Evolutionary conservation across 2,797 vertebrate genomes (phyloP).

Genomic region (Fistularia commersonii): DNA sequence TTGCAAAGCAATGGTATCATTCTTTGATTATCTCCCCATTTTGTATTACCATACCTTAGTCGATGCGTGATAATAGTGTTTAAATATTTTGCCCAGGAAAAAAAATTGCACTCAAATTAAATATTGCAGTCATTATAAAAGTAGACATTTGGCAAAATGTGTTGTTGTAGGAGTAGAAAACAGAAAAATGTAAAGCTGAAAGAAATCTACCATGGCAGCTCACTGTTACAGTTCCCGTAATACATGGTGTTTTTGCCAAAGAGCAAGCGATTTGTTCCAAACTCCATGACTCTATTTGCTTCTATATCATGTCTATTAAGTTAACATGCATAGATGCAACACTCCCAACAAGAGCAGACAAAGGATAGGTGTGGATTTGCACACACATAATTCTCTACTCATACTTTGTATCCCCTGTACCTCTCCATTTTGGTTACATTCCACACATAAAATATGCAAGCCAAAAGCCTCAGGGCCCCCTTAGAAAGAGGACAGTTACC

Average conservation of each 20-base stretch:
- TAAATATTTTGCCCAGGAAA: too few relatives aligned
- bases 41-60: too few relatives aligned
- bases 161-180: constrained; percentile 34
- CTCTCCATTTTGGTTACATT: constrained; percentile 67
- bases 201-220: constrained; percentile 22
- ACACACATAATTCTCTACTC: constrained; percentile 50
- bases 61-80: too few relatives aligned
- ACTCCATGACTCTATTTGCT: constrained; percentile 19
- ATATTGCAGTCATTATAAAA: constrained; percentile 13
- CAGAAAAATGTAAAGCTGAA: constrained; percentile 30
- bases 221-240: constrained; percentile 6
- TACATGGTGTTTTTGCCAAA: constrained; percentile 18
- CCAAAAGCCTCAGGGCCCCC: constrained; percentile 67
- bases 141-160: constrained; percentile 43
- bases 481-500: constrained; percentile 68
- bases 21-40: constrained; percentile 5
- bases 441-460: constrained; percentile 72
- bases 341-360: constrained; percentile 16
- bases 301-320: constrained; percentile 18
- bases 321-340: constrained; percentile 17
- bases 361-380: constrained; percentile 19
- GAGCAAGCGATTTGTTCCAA: constrained; percentile 23
- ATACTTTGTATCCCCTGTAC: constrained; percentile 20
- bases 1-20: constrained; percentile 5
- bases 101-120: background rate